Conservation (phyloP, 2,888 invertebrate species). For the Alcis repandata region DNA sequence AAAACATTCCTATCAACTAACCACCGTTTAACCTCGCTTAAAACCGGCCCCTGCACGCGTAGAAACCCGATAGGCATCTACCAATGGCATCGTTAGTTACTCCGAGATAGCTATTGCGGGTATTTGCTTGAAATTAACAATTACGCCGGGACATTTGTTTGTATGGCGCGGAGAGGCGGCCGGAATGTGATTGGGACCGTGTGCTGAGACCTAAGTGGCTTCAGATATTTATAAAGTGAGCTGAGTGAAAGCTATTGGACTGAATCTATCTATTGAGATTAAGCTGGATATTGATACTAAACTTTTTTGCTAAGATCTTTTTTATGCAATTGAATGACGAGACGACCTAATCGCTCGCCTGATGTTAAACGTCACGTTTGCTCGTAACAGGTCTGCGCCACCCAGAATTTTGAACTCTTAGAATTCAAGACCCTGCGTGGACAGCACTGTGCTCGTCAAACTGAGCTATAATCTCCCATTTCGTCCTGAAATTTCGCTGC, state of each 20-base stretch:
- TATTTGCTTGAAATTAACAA: slow-evolving; percentile 84
- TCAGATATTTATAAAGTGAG: neutral
- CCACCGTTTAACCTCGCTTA: slow-evolving; percentile 25
- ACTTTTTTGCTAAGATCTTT: too few species aligned
- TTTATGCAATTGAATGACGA: too few species aligned
- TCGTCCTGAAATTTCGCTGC: too few species aligned
- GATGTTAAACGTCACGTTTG: too few species aligned
- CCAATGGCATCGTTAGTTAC: slow-evolving; percentile 84
- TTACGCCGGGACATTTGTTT: slow-evolving; percentile 79
- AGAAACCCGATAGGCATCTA: slow-evolving; percentile 85
- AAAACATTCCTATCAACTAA: neutral
- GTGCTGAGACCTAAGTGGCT: slow-evolving; percentile 24
- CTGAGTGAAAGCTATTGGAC: neutral
- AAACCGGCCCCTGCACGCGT: slow-evolving; percentile 62
- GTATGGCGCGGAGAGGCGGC: slow-evolving; percentile 43
- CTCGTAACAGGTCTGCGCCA: too few species aligned
- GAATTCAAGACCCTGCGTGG: too few species aligned
- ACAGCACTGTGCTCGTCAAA: too few species aligned
- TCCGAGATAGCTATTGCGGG: slow-evolving; percentile 78
- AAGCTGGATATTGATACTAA: too few species aligned
- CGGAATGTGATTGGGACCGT: slow-evolving; percentile 29
- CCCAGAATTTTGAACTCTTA: too few species aligned
- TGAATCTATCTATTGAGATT: too few species aligned
- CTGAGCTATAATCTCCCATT: too few species aligned
- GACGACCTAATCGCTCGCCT: too few species aligned